Percentiles rank a stretch among this genome's conserved stretches.
Conservation (phyloP, 2,888 invertebrate genomes). For the Plagodis pulveraria region DNA sequence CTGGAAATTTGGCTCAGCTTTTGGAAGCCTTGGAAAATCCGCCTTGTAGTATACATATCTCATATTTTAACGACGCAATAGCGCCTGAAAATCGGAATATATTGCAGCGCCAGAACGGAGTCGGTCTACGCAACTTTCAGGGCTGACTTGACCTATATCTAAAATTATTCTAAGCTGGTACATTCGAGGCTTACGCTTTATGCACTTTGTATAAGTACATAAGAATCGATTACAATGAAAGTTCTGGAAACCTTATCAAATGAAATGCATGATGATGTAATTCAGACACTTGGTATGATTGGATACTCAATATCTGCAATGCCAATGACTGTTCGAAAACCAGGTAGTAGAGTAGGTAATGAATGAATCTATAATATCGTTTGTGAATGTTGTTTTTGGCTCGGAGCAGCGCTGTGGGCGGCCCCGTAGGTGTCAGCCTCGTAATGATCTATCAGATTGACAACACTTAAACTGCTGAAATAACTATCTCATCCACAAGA, state of each 20-base stretch:
- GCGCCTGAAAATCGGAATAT: conserved; percentile 9
- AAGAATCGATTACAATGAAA: too few relatives aligned
- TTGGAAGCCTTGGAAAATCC: conserved; percentile 16
- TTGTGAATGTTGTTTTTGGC: conserved; percentile 34
- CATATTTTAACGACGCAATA: conserved; percentile 9
- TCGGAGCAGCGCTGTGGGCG: conserved; percentile 29
- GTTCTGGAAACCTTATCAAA: conserved; percentile 1
- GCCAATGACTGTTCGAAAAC: neutral
- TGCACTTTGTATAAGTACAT: too few relatives aligned
- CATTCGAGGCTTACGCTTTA: too few relatives aligned
- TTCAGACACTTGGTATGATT: neutral
- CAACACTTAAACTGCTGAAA: conserved; percentile 33
- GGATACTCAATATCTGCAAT: neutral
- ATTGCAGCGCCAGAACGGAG: neutral
- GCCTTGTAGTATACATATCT: conserved; percentile 13
- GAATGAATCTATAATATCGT: conserved; percentile 28
- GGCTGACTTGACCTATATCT: conserved; percentile 16
- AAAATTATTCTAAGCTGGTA: neutral
- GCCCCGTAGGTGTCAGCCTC: conserved; percentile 40
- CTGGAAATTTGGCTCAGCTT: conserved; percentile 14
- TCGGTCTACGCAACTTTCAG: conserved; percentile 5
- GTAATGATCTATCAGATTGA: conserved; percentile 34
- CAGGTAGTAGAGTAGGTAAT: conserved; percentile 17
- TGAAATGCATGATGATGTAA: neutral
- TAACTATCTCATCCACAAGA: conserved; percentile 15